phyloP scores from a whole-genome alignment of 2,113 vertebrate species.

The Dolichallabes microphthalmus region DNA sequence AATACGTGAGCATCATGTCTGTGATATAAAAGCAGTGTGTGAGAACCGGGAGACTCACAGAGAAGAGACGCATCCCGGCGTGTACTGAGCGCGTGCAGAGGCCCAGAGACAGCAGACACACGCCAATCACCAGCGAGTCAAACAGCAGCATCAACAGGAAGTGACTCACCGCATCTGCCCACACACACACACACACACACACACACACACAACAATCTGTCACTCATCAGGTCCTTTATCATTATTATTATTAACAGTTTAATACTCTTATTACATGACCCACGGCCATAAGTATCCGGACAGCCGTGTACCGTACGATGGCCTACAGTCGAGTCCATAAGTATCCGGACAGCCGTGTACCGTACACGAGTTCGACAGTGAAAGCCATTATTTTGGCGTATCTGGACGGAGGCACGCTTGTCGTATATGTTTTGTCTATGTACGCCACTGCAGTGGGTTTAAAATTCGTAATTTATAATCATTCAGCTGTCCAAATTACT shows the following conservation, averaged over 20 bases:
- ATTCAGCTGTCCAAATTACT: too few relatives aligned
- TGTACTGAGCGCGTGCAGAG: constrained; percentile 84
- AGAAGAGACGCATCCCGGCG: constrained; percentile 82
- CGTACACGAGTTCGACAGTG: too few relatives aligned
- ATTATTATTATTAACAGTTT: not conserved
- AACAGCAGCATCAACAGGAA: constrained; percentile 79
- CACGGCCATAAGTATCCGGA: too few relatives aligned
- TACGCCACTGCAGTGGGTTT: too few relatives aligned
- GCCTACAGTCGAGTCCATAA: too few relatives aligned
- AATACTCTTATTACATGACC: not conserved
- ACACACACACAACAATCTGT: constrained; percentile 53
- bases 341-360: too few relatives aligned
- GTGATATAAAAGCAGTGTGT: not conserved
- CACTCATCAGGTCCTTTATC: not conserved
- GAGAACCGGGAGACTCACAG: constrained; percentile 64
- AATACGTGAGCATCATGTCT: not conserved
- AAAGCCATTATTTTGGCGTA: too few relatives aligned
- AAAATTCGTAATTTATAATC: too few relatives aligned
- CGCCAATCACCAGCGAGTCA: constrained; percentile 83
- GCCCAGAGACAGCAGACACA: constrained; percentile 81
- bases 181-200: too few relatives aligned
- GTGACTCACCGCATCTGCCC: constrained; percentile 84
- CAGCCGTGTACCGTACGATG: too few relatives aligned
- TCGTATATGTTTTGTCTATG: too few relatives aligned
- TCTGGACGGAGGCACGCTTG: too few relatives aligned